These are phyloP conservation scores for Antechinus flavipes DNA, from an alignment of 2,113 vertebrate genomes.

Conservation along the genomic window DNA sequence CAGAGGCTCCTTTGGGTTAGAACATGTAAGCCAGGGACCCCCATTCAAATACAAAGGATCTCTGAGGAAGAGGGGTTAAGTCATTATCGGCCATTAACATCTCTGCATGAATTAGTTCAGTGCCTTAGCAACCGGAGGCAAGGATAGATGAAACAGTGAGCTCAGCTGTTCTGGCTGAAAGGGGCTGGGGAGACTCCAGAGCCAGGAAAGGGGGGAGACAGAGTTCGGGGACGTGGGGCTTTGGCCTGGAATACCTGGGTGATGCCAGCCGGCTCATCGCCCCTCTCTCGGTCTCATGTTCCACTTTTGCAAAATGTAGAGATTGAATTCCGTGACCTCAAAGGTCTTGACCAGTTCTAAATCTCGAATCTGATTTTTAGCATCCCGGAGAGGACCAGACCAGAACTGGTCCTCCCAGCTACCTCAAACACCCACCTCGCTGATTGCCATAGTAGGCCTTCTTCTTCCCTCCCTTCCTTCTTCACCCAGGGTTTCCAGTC, in stretches of 20 bases:
- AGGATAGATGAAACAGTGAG: neutral
- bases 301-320: neutral
- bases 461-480: neutral
- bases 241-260: neutral
- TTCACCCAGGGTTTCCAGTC: neutral
- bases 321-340: neutral
- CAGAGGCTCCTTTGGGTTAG: constrained; percentile 21
- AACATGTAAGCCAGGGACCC: neutral
- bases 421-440: neutral
- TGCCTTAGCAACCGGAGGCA: neutral
- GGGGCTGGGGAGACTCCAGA: neutral
- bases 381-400: neutral
- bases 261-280: rapidly evolving
- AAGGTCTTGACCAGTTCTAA: neutral
- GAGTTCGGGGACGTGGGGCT: neutral
- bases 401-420: neutral
- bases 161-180: neutral
- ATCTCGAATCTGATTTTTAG: neutral
- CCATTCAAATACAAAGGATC: constrained; percentile 49
- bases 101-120: neutral
- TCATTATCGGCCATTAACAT: neutral
- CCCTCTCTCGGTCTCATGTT: neutral
- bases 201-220: constrained; percentile 40
- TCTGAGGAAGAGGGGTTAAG: constrained; percentile 10
- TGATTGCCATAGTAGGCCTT: neutral